phyloP scores from a whole-genome alignment of 92 coral and sea anemone species.

The Pocillopora meandrina region DNA sequence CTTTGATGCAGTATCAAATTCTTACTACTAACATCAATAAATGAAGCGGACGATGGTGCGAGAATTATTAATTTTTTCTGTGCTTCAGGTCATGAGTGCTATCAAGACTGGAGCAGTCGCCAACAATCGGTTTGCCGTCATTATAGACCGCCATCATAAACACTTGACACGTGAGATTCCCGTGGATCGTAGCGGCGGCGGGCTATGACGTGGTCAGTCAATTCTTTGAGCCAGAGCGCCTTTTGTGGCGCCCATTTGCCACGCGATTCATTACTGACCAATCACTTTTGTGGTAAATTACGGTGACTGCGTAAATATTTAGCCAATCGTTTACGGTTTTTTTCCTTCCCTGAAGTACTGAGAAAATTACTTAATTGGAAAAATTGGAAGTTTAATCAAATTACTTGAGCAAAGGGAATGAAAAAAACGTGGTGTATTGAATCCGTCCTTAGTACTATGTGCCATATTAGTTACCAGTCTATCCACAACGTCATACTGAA shows the following conservation, averaged over 20 bases:
- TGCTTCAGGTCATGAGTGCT: conserved; percentile 78
- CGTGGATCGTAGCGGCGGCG: conserved; percentile 83
- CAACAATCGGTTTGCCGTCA: conserved; percentile 86
- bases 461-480: too few relatives aligned
- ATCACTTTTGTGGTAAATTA: not conserved
- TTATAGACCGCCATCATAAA: conserved; percentile 80
- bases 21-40: not conserved
- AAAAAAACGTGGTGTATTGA: too few relatives aligned
- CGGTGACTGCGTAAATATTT: not conserved
- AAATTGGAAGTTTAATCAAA: too few relatives aligned
- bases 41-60: too few relatives aligned
- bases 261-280: not conserved
- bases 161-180: conserved; percentile 73
- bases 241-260: not conserved
- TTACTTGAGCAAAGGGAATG: not conserved
- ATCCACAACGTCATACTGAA: too few relatives aligned
- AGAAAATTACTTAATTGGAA: not conserved
- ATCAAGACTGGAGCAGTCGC: conserved; percentile 86
- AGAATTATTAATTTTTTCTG: too few relatives aligned
- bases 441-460: too few relatives aligned
- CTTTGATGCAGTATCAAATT: not conserved
- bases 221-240: not conserved
- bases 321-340: not conserved
- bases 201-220: conserved; percentile 37
- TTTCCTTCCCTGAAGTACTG: not conserved